Conservation (phyloP, 1,140 invertebrate genomes). For the Aphelenchoides fujianensis region DNA sequence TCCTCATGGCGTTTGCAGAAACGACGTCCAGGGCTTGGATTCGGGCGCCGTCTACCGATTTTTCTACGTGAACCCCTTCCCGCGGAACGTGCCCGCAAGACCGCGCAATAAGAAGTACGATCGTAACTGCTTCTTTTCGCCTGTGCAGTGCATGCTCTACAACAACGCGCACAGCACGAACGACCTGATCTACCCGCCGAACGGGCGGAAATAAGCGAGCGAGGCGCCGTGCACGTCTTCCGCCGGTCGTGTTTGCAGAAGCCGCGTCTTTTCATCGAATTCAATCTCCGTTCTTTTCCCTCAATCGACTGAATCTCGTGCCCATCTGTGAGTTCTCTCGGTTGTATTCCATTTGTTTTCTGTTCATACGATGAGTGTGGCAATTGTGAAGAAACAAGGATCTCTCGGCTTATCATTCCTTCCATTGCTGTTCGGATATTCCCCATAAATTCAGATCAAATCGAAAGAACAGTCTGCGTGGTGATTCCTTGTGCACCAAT, state of each 20-base stretch:
- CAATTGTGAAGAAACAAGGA: not conserved
- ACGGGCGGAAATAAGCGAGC: not conserved
- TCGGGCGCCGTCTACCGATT: not conserved
- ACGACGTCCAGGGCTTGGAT: not conserved
- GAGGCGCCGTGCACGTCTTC: not conserved
- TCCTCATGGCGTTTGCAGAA: not conserved
- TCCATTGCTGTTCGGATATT: not conserved
- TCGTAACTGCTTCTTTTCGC: constrained; percentile 4
- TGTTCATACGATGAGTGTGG: not conserved
- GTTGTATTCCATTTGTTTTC: not conserved
- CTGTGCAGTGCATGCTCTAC: constrained; percentile 7
- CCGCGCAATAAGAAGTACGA: constrained; percentile 13
- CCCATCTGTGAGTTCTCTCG: not conserved
- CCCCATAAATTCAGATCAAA: not conserved
- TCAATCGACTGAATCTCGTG: not conserved
- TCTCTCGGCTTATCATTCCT: not conserved
- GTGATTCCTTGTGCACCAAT: too few species aligned
- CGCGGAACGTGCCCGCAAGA: not conserved
- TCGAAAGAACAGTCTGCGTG: too few species aligned
- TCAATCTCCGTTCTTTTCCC: not conserved
- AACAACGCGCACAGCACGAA: not conserved
- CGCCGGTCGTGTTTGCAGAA: not conserved
- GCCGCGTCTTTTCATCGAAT: not conserved
- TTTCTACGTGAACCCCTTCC: not conserved
- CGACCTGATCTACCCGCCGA: constrained; percentile 5